These are phyloP conservation scores for Trichosurus vulpecula DNA, from an alignment of 2,797 vertebrate species.

Conservation along the genomic window DNA sequence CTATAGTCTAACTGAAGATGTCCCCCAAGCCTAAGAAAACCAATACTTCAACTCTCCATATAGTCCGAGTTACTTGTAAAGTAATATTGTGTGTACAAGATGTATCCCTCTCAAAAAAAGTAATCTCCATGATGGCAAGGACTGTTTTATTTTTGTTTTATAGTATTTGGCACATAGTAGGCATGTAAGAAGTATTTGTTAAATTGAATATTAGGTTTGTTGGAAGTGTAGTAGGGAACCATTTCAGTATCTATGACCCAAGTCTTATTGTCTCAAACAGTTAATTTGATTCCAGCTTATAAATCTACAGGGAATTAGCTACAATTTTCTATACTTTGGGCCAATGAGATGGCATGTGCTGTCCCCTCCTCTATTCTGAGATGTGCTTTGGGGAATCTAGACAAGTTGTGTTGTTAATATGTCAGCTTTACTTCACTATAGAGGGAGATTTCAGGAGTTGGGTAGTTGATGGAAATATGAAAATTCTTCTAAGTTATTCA, in stretches of 20 bases:
- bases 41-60: background rate
- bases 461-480: conserved; percentile 43
- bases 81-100: background rate
- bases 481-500: conserved; percentile 37
- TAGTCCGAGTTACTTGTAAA: background rate
- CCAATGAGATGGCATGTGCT: background rate
- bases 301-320: background rate
- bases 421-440: conserved; percentile 40
- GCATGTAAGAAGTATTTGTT: background rate
- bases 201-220: background rate
- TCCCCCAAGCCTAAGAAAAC: background rate
- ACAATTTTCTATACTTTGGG: background rate
- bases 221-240: background rate
- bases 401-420: background rate
- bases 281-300: background rate
- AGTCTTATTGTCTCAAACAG: background rate
- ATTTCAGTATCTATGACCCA: too few relatives aligned
- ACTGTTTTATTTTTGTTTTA: background rate
- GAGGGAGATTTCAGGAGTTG: background rate
- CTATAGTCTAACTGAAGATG: background rate
- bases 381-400: background rate
- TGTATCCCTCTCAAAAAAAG: background rate
- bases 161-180: background rate
- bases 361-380: background rate
- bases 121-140: background rate